Evolutionary conservation across 2,797 vertebrate species (phyloP), one percentile per base, ranked within the genome.

Genomic region (Yasuhikotakia modesta): DNA sequence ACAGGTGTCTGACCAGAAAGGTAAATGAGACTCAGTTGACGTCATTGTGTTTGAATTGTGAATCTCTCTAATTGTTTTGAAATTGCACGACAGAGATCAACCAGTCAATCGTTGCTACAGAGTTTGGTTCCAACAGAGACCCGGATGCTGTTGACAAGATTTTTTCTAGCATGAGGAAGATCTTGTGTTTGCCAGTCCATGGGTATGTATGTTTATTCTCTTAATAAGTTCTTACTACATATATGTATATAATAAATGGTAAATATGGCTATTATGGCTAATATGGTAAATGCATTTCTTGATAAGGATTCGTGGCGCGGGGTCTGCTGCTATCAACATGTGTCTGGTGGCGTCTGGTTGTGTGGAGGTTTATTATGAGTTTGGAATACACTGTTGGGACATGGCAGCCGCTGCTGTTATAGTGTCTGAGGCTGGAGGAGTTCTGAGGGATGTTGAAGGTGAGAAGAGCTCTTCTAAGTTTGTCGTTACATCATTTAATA

Each of bases 381-480:
- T 96, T 70, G 97, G 97, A 1, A 93, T 96, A 80, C 97, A 99
- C 78, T 94, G 96, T 66, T 99, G 97, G 97, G 97, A 99, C 30
- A 76, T 98, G 2, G 96, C 97, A 0, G 97, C 96, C 0, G 94
- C 90, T 0, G 94, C 94, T 0, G 82, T 99, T 77, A 94, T 99
- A 0, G 91, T 99, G 27, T 90, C 92, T 0, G 97, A 99, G 87
- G 96, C 97, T 0, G 97, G 97, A 0, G 97, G 97, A 0, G 92
- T 98, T 0, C 88, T 98, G 43, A 83, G 95, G 83, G 97, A 99
- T 45, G 90, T 94, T 16, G 92, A 94, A 43, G 97, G 97, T 98
- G 81, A 72, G 67, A 48, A 30, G 17, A n/a, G 27, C 16, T 17
- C 5, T 7, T 22, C 53, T 13, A 3, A 24, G 22, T 69, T 19